Evolutionary conservation across 1,140 invertebrate genomes (phyloP).

Genomic region (Polypedilum vanderplanki): DNA sequence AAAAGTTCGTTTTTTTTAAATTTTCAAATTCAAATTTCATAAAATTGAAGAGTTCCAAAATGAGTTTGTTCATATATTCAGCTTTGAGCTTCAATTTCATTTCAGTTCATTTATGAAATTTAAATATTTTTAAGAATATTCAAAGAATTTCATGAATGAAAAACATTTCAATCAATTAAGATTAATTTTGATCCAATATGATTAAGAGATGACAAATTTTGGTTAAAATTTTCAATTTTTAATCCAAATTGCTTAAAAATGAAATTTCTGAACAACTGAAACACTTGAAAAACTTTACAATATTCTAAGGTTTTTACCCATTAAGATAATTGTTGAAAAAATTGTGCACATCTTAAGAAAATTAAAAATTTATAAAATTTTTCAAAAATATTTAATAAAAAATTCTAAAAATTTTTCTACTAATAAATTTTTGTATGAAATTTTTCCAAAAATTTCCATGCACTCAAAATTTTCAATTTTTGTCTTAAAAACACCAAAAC

Average conservation of each 20-base stretch:
- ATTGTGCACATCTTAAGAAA: neutral
- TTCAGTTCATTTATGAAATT: neutral
- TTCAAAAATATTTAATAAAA: neutral
- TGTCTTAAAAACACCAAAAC: constrained; percentile 1
- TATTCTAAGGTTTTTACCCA: neutral
- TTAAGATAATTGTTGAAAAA: neutral
- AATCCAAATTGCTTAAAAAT: neutral
- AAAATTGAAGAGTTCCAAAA: neutral
- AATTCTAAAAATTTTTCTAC: neutral
- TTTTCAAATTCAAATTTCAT: too few species aligned
- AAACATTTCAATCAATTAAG: neutral
- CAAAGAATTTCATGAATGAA: neutral
- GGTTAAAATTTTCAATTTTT: neutral
- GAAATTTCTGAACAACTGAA: neutral
- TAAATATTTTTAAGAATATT: neutral
- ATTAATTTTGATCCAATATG: neutral
- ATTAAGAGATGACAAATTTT: neutral
- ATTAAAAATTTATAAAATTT: neutral
- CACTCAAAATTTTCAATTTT: neutral
- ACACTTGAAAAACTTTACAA: neutral
- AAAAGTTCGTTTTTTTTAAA: too few species aligned
- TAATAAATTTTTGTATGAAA: neutral
- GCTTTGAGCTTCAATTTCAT: neutral
- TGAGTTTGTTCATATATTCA: neutral
- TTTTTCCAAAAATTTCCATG: neutral